These are phyloP conservation scores for Hydropsyche tenuis DNA, from an alignment of 1,140 invertebrate species.

Conservation along the genomic window DNA sequence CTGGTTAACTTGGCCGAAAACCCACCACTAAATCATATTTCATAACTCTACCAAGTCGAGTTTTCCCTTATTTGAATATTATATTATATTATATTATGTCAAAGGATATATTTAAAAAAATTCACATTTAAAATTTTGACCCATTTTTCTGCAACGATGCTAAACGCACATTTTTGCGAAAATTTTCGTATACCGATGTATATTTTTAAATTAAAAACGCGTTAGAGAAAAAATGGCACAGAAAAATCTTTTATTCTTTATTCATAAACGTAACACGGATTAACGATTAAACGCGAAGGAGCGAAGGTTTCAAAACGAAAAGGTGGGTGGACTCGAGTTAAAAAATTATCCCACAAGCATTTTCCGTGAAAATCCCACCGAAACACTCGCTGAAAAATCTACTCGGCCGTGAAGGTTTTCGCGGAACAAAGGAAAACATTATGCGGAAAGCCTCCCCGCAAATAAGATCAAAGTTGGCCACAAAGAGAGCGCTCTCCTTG, in stretches of 20 bases:
- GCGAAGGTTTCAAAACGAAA: not conserved
- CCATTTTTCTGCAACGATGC: too few species aligned
- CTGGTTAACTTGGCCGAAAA: not conserved
- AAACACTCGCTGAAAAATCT: conserved; percentile 32
- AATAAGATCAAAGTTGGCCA: conserved; percentile 32
- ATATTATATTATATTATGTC: too few species aligned
- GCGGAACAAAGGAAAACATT: conserved; percentile 33
- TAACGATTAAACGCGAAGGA: conserved; percentile 16
- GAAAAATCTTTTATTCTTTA: too few species aligned
- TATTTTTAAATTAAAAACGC: too few species aligned
- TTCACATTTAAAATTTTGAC: too few species aligned
- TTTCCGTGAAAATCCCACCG: conserved; percentile 22
- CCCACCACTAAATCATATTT: conserved; percentile 17
- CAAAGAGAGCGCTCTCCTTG: not conserved
- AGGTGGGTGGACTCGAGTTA: conserved; percentile 16
- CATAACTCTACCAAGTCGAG: not conserved
- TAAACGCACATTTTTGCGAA: too few species aligned
- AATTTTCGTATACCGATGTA: too few species aligned
- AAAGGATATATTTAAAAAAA: too few species aligned
- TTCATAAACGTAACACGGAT: conserved; percentile 20
- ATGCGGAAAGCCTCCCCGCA: conserved; percentile 19
- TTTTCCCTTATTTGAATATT: conserved; percentile 11
- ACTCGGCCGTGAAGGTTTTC: conserved; percentile 32
- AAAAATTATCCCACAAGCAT: conserved; percentile 25
- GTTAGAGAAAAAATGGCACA: too few species aligned